Conservation (phyloP, 2,113 vertebrate genomes). For the Butastur rufipennis region DNA sequence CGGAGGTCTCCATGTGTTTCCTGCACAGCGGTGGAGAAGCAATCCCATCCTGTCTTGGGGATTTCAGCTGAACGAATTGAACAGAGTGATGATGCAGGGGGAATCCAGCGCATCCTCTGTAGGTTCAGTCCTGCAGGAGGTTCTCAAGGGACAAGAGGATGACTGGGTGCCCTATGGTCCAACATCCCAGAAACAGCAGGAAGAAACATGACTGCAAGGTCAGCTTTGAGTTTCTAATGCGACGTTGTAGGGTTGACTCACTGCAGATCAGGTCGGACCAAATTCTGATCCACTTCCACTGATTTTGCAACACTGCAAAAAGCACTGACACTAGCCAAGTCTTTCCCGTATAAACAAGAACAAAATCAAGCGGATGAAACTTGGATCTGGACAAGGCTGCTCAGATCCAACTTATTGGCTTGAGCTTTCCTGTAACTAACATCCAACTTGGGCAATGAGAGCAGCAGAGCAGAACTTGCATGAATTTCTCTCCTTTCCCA, state of each 20-base stretch:
- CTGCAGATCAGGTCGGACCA: neutral
- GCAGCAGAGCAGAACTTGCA: neutral
- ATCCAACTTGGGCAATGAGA: neutral
- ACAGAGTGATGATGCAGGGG: neutral
- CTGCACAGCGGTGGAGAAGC: neutral
- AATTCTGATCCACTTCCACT: neutral
- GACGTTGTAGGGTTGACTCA: rapidly evolving
- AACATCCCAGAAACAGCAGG: neutral
- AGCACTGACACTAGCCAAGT: neutral
- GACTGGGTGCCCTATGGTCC: neutral
- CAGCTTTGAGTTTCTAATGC: neutral
- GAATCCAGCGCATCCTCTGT: neutral
- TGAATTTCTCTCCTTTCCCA: neutral
- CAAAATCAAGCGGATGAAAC: constrained; percentile 22
- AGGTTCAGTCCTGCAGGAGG: neutral
- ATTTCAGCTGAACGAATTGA: neutral
- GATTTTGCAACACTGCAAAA: neutral
- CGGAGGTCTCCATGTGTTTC: neutral
- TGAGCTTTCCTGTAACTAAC: neutral
- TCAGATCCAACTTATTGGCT: constrained; percentile 31
- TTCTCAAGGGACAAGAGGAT: neutral
- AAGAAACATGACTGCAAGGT: rapidly evolving
- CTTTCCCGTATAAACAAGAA: neutral
- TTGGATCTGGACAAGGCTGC: constrained; percentile 5
- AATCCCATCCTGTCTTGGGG: neutral